A percentile compares a stretch with the other conserved stretches of the same genome.
phyloP scores from a whole-genome alignment of 2,888 invertebrate species.

The Cephus nigrinus region DNA sequence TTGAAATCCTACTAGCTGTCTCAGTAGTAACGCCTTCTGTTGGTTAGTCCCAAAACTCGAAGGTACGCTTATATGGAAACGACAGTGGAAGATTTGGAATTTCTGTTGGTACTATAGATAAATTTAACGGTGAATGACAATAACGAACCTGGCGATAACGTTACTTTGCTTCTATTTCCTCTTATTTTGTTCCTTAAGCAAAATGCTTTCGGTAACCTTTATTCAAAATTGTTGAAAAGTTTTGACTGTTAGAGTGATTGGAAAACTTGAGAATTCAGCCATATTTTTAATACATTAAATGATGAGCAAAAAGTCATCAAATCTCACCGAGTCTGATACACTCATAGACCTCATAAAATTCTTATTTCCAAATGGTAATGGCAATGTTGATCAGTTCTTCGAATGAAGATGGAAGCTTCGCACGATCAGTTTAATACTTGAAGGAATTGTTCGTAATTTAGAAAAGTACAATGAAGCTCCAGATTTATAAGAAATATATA shows the following conservation, averaged over 20 bases:
- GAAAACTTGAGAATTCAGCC: background rate
- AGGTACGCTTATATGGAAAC: background rate
- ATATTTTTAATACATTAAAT: background rate
- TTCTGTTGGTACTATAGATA: background rate
- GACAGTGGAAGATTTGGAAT: too few species aligned
- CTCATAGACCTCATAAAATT: background rate
- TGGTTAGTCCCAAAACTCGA: background rate
- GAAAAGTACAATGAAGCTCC: background rate
- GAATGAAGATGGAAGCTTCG: background rate
- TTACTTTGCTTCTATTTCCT: background rate
- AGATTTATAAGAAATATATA: conserved; percentile 9
- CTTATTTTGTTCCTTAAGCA: background rate
- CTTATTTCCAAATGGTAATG: background rate
- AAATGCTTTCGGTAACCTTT: background rate
- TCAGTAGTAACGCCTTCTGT: background rate
- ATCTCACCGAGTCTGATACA: background rate
- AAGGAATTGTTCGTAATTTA: background rate
- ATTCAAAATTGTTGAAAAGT: background rate
- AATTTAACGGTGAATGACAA: background rate
- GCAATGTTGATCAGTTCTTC: background rate
- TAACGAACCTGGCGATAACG: background rate
- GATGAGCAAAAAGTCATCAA: background rate
- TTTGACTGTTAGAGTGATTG: background rate
- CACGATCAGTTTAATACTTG: background rate
- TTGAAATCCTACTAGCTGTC: too few species aligned